Evolutionary conservation across 2,797 vertebrate species (phyloP).

Genomic region (Crotalus adamanteus): DNA sequence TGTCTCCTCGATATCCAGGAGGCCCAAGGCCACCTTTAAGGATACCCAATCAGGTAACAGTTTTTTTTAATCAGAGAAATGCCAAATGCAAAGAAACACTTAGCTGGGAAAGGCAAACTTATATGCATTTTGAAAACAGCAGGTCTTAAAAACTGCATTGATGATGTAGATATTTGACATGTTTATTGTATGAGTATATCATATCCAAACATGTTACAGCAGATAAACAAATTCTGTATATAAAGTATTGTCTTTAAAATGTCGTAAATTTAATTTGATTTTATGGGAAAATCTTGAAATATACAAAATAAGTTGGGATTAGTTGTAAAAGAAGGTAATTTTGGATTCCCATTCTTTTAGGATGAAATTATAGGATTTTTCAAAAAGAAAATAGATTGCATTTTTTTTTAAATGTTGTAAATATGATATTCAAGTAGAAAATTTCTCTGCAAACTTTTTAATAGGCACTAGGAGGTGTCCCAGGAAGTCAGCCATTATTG

Average conservation of each 20-base stretch:
- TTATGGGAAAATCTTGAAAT: not conserved
- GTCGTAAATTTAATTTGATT: not conserved
- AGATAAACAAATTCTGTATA: not conserved
- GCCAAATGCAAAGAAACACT: not conserved
- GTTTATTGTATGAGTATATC: not conserved
- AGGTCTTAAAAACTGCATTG: not conserved
- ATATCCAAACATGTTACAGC: not conserved
- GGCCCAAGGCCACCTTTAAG: conserved; percentile 92
- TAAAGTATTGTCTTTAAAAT: not conserved
- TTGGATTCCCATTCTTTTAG: not conserved
- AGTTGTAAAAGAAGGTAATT: not conserved
- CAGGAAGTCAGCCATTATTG: conserved; percentile 91
- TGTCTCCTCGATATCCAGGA: conserved; percentile 97
- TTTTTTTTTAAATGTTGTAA: not conserved
- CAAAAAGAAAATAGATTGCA: not conserved
- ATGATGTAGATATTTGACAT: not conserved
- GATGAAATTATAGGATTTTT: not conserved
- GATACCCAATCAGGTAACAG: conserved; percentile 95
- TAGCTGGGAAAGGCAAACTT: not conserved
- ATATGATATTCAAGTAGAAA: not conserved
- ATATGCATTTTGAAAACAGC: not conserved
- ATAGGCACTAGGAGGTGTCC: conserved; percentile 90
- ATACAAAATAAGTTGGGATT: not conserved
- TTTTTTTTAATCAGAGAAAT: not conserved
- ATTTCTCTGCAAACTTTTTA: conserved; percentile 20